Base-by-base conservation (phyloP, 1,140 invertebrate genomes). In the Condylostylus longicornis region DNA sequence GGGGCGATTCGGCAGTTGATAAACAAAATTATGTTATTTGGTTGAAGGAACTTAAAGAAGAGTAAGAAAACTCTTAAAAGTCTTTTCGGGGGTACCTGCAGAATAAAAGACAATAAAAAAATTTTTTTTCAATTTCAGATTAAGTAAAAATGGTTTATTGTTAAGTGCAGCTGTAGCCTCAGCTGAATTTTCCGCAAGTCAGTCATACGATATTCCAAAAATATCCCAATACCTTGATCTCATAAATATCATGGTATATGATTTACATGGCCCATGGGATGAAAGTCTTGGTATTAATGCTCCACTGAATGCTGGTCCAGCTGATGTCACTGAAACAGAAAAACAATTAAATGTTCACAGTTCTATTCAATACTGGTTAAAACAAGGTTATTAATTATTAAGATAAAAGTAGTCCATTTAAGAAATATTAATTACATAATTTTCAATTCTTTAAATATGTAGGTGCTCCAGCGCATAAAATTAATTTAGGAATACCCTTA, bases 161-260 rank as follows among this genome's bases (percentile, higher is more conserved):
- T 49, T 82, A 1, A 72, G 66, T 1, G 73, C 72, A 10, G 77
- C 79, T 4, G 74, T 80, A 0, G 66, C 66, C 1, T 64, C 75
- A 4, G 67, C 68, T 0, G 50, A 65, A 41, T 43, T 49, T 10
- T 65, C 67, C 0, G 68, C 75, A 2, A 53, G 60, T 7, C 37
- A 49, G 8, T 77, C 75, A 0, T 80, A 80, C 40, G 58, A 77
- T 42, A 67, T 79, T 33, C 49, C 65, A 1, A 43, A 50, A 30
- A 42, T 54, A 43, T 56, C 39, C 33, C 68, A 69, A 34, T 63
- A 71, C 30, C 48, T 79, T 20, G 67, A 80, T 44, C 59, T 69
- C 4, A 67, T 79, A 10, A 72, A 72, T 43, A 35, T 82, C 0
- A 81, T 82, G 77, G 50, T 74, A 0, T 85, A 85, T 41, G 80